A percentile compares a stretch with the other conserved stretches of the same genome.
Evolutionary conservation across 2,888 invertebrate genomes (phyloP).

Genomic region (Drosophila dives): DNA sequence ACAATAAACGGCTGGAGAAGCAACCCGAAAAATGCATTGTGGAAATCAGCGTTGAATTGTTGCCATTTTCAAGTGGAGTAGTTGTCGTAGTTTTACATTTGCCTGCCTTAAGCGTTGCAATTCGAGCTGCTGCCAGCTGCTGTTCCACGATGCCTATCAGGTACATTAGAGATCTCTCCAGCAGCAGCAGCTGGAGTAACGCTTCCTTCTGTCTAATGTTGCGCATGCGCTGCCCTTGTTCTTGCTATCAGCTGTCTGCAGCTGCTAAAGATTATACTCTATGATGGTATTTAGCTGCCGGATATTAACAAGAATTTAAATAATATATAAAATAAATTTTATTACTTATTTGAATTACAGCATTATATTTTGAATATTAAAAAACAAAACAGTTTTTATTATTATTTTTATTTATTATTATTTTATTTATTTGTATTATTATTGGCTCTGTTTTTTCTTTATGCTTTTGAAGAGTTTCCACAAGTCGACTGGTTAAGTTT

Average conservation of each 20-base stretch:
- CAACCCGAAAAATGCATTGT: slow-evolving; percentile 34
- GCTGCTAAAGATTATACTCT: slow-evolving; percentile 19
- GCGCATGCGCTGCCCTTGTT: slow-evolving; percentile 55
- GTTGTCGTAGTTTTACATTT: slow-evolving; percentile 21
- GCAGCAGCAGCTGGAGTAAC: slow-evolving; percentile 2
- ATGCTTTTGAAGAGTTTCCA: background rate
- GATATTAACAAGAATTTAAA: slow-evolving; percentile 1
- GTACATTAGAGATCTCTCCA: slow-evolving; percentile 30
- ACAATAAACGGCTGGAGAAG: slow-evolving; percentile 6
- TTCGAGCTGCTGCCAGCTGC: slow-evolving; percentile 47
- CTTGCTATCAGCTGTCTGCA: slow-evolving; percentile 19
- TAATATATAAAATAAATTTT: background rate
- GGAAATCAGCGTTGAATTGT: slow-evolving; percentile 55
- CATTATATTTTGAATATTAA: no score
- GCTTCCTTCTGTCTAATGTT: slow-evolving; percentile 31
- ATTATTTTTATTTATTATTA: no score
- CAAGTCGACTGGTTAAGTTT: background rate
- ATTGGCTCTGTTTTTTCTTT: background rate
- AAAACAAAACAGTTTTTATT: no score
- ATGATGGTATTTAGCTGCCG: background rate
- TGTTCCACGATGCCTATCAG: slow-evolving; percentile 40
- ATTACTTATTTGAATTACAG: background rate
- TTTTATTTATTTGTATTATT: no score
- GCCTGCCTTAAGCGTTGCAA: slow-evolving; percentile 36
- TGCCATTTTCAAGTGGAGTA: slow-evolving; percentile 58